These are phyloP conservation scores for Tringa solitaria DNA, from an alignment of 2,113 vertebrate genomes.

Conservation along the genomic window DNA sequence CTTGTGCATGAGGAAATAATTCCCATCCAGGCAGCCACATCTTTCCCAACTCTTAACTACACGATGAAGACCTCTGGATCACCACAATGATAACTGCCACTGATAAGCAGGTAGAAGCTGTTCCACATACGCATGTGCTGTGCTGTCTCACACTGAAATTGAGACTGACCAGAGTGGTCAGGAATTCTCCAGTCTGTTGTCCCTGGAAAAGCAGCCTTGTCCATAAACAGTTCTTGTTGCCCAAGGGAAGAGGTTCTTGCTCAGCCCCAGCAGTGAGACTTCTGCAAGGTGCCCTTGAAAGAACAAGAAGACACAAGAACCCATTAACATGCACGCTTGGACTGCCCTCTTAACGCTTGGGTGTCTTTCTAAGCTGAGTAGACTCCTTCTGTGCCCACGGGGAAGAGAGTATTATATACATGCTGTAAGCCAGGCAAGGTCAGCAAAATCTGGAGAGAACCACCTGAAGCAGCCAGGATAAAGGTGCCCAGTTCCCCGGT, in stretches of 20 bases:
- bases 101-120: neutral
- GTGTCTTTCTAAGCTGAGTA: neutral
- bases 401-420: neutral
- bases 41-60: neutral
- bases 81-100: neutral
- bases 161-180: neutral
- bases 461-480: neutral
- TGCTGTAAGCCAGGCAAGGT: neutral
- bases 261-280: neutral
- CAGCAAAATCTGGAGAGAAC: neutral
- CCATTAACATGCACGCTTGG: neutral
- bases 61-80: neutral
- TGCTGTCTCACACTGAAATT: neutral
- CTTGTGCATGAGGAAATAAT: neutral
- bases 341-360: neutral
- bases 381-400: neutral
- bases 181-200: neutral
- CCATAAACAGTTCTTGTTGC: neutral
- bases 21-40: neutral
- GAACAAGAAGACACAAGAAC: neutral
- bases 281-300: neutral
- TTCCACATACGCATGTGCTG: rapidly evolving
- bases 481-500: neutral
- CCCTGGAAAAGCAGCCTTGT: neutral
- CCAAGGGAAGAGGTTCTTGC: neutral